Base-by-base conservation (phyloP, 2,113 vertebrate genomes). In the Platichthys stellatus region DNA sequence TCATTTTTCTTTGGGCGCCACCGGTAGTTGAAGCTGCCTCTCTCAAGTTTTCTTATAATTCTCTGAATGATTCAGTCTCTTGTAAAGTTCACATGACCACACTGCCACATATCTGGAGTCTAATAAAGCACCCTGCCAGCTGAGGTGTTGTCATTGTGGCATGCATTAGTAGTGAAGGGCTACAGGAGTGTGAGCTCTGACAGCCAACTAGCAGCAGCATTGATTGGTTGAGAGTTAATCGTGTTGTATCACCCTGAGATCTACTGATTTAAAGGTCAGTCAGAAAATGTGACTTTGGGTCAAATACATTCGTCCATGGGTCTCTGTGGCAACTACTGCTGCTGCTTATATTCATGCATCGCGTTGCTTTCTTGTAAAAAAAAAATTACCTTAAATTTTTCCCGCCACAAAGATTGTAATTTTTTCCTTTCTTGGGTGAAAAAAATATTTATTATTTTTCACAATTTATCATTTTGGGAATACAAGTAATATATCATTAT, bases 171-270 rank as follows among this genome's bases (percentile, higher is more conserved):
- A 47, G 45, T 14, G 3, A 8, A 56, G 71, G 10, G 59, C 9
- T 47, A 21, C 69, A 15, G 40, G 20, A 58, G 24, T 58, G 62
- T 47, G 71, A 49, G 31, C 4, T 43, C 40, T 43, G 40, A 13
- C 40, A 43, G 40, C 40, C 11, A 10, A 43, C 40, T 43, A 43
- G 40, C 40, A 12, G 40, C 40, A 13, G 78, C 61, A 79, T 76
- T 84, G 68, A 88, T 76, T 84, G 57, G 78, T 63, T 1, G 31
- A 31, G 6, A 31, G 5, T 31, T 6, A 31, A 31, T 31, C 6
- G 6, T 31, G 15, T 17, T 57, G 14, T 15, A 15, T 17, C 15
- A 49, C 15, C 45, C n/a, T 23, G 14, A 23, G 21, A 56, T 18
- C 20, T 49, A 43, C 15, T 0, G 38, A 47, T 58, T 54, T 59